A percentile compares a stretch with the other conserved stretches of the same genome.
These are phyloP conservation scores for Paratrypauchen microcephalus DNA, from an alignment of 2,797 vertebrate species.

Conservation along the genomic window DNA sequence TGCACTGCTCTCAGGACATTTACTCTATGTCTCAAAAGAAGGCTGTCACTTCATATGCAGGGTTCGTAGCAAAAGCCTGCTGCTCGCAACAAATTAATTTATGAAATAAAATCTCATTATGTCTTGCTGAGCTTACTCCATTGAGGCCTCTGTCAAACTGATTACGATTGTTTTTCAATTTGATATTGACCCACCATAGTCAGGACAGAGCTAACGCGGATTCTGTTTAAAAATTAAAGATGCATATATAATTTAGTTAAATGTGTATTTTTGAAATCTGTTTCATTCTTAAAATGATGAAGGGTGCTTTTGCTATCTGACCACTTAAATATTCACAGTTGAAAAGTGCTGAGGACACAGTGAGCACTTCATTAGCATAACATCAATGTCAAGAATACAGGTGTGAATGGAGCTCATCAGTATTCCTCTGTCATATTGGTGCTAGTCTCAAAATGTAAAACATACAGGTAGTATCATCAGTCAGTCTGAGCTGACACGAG, in stretches of 20 bases:
- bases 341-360: conserved; percentile 51
- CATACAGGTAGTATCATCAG: conserved; percentile 45
- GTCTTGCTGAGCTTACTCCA: conserved; percentile 20
- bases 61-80: conserved; percentile 28
- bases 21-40: conserved; percentile 26
- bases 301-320: conserved; percentile 48
- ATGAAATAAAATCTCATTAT: conserved; percentile 38
- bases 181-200: conserved; percentile 36
- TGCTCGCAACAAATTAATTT: conserved; percentile 35
- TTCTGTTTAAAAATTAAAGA: conserved; percentile 57
- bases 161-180: conserved; percentile 40
- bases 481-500: conserved; percentile 28
- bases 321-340: conserved; percentile 50
- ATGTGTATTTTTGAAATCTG: neutral
- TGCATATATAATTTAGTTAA: conserved; percentile 37
- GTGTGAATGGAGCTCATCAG: conserved; percentile 58
- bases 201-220: conserved; percentile 37
- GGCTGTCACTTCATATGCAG: conserved; percentile 30
- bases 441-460: conserved; percentile 58
- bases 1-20: conserved; percentile 17
- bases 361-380: conserved; percentile 67
- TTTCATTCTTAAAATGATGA: conserved; percentile 54
- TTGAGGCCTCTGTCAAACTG: conserved; percentile 34
- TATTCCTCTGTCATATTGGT: conserved; percentile 61
- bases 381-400: conserved; percentile 63